These are phyloP conservation scores for Diorhabda carinulata DNA, from an alignment of 1,140 invertebrate genomes.

Conservation along the genomic window DNA sequence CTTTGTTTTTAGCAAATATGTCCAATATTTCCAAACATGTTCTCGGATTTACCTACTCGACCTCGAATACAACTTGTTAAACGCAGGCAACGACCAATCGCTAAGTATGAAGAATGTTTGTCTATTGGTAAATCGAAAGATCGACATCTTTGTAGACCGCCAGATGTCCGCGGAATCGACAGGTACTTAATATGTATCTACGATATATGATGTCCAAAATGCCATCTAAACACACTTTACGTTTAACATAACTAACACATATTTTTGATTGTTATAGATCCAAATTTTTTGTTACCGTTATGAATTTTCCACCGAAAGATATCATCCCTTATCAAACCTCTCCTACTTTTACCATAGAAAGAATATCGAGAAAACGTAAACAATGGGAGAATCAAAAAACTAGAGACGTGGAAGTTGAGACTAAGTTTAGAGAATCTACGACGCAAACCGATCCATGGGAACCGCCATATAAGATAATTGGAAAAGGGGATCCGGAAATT, in stretches of 20 bases:
- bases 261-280: slow-evolving; percentile 11
- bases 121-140: slow-evolving; percentile 2
- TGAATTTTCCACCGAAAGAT: slow-evolving; percentile 32
- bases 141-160: slow-evolving; percentile 5
- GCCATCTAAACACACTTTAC: too few relatives aligned
- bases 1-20: slow-evolving; percentile 49
- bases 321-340: slow-evolving; percentile 17
- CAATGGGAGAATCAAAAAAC: slow-evolving; percentile 1
- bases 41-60: slow-evolving; percentile 50
- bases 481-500: slow-evolving; percentile 55
- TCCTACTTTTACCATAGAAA: slow-evolving; percentile 30
- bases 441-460: slow-evolving; percentile 76
- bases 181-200: not conserved
- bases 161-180: slow-evolving; percentile 27
- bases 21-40: slow-evolving; percentile 56
- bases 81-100: slow-evolving; percentile 22
- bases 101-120: slow-evolving; percentile 20
- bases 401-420: slow-evolving; percentile 53
- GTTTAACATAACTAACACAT: too few relatives aligned
- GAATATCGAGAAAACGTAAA: slow-evolving; percentile 8
- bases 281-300: slow-evolving; percentile 30
- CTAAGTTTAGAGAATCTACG: slow-evolving; percentile 70
- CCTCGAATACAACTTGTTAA: slow-evolving; percentile 37
- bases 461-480: slow-evolving; percentile 54
- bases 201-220: too few relatives aligned